A percentile compares a stretch with the other conserved stretches of the same genome.
phyloP scores from a whole-genome alignment of 53 echinoderm and acorn worm genomes.

The Luidia sarsii region DNA sequence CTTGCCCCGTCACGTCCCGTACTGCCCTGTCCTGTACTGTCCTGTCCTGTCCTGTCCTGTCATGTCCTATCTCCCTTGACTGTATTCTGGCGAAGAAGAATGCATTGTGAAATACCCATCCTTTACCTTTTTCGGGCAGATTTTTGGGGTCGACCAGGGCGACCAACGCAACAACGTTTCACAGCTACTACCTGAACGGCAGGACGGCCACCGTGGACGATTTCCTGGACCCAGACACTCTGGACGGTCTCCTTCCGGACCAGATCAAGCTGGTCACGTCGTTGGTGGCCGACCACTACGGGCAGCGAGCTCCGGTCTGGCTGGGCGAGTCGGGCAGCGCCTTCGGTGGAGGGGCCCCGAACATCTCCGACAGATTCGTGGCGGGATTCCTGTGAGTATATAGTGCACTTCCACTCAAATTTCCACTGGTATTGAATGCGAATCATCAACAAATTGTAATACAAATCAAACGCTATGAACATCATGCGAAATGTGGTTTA shows the following conservation, averaged over 20 bases:
- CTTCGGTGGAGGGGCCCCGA: constrained; percentile 40
- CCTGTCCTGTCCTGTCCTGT: no score
- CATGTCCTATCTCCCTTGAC: no score
- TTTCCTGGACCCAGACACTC: constrained; percentile 25
- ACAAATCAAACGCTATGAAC: no score
- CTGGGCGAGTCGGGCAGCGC: constrained; percentile 38
- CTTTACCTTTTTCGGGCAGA: constrained; percentile 11
- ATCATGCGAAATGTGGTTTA: no score
- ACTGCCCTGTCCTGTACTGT: no score
- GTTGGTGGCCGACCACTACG: not conserved
- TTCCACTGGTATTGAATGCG: no score
- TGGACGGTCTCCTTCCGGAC: not conserved
- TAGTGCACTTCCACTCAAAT: no score
- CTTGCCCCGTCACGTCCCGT: no score
- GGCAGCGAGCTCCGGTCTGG: constrained; percentile 9
- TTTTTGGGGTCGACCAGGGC: constrained; percentile 9
- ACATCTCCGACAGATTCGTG: constrained; percentile 50
- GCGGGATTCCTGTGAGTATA: constrained; percentile 55
- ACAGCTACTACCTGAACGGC: constrained; percentile 43
- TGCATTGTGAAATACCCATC: no score
- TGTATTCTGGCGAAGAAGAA: no score
- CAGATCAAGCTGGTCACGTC: constrained; percentile 15
- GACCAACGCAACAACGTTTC: constrained; percentile 53
- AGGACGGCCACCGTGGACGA: constrained; percentile 25
- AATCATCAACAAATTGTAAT: no score